Conservation (phyloP, 2,888 invertebrate genomes). For the Drosophila merina region DNA sequence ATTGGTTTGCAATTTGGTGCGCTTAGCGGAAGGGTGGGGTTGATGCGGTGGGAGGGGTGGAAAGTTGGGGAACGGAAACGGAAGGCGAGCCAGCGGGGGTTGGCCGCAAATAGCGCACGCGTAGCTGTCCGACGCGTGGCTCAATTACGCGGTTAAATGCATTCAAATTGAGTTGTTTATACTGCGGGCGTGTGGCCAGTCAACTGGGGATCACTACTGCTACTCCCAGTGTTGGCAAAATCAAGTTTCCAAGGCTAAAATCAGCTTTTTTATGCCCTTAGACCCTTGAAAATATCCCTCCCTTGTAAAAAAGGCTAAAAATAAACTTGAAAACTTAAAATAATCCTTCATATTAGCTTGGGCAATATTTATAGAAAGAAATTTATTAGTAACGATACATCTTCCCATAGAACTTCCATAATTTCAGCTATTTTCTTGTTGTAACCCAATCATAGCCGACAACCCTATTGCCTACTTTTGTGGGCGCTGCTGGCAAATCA, state of each 20-base stretch:
- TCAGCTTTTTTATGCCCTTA: slow-evolving; percentile 7
- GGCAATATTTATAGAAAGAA: no score
- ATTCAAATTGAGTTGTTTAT: slow-evolving; percentile 84
- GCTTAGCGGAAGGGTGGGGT: slow-evolving; percentile 49
- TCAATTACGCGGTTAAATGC: slow-evolving; percentile 84
- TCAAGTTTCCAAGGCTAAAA: neutral
- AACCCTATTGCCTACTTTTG: slow-evolving; percentile 45
- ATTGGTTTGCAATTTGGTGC: slow-evolving; percentile 76
- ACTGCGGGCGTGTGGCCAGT: slow-evolving; percentile 70
- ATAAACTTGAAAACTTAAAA: no score
- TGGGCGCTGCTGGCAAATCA: slow-evolving; percentile 63
- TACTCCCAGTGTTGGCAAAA: slow-evolving; percentile 2
- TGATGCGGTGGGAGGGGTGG: slow-evolving; percentile 9
- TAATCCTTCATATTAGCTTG: no score
- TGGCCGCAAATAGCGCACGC: slow-evolving; percentile 80
- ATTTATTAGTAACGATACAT: no score
- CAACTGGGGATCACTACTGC: slow-evolving; percentile 41
- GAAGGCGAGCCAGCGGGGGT: slow-evolving; percentile 39
- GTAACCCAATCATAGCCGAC: neutral
- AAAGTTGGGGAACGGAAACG: neutral
- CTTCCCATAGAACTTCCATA: no score
- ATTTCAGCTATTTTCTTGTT: neutral
- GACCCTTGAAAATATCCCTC: neutral
- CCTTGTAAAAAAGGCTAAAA: no score
- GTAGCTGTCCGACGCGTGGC: slow-evolving; percentile 80